Conservation (phyloP, 2,113 vertebrate genomes). For the Vanacampus margaritifer region DNA sequence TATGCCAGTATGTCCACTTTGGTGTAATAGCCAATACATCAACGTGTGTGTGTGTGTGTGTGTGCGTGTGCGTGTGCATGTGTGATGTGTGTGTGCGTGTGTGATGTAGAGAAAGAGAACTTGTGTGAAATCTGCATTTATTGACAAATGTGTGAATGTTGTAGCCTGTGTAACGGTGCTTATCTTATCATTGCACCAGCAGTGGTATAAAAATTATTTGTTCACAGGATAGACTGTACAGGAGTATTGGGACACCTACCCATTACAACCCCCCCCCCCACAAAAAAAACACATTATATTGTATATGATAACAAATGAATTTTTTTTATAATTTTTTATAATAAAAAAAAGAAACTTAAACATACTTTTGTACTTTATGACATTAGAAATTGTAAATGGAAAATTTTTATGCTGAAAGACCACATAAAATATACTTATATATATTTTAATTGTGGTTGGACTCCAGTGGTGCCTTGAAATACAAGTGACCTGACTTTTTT, state of each 20-base stretch:
- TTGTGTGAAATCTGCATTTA: neutral
- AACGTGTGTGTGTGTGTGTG: conserved; percentile 32
- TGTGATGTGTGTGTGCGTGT: conserved; percentile 11
- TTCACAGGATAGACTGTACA: conserved; percentile 1
- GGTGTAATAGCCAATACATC: conserved; percentile 58
- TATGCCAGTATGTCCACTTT: conserved; percentile 48
- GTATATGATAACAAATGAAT: too few species aligned
- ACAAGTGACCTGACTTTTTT: too few species aligned
- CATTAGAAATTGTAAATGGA: too few species aligned
- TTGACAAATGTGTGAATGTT: neutral
- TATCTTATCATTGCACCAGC: conserved; percentile 1
- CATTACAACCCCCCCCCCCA: too few species aligned
- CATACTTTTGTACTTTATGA: too few species aligned
- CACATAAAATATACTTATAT: too few species aligned
- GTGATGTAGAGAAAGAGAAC: neutral
- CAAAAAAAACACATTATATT: too few species aligned
- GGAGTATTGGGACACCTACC: neutral
- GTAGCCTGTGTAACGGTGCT: neutral
- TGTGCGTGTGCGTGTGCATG: conserved; percentile 3
- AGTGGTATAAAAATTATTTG: conserved; percentile 1
- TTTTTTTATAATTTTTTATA: too few species aligned
- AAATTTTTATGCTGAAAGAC: too few species aligned
- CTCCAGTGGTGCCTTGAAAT: too few species aligned
- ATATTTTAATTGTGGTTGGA: too few species aligned
- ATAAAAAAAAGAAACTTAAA: too few species aligned